These are phyloP conservation scores for Leptoteleia sp. DNA, from an alignment of 1,140 invertebrate species.

Conservation along the genomic window DNA sequence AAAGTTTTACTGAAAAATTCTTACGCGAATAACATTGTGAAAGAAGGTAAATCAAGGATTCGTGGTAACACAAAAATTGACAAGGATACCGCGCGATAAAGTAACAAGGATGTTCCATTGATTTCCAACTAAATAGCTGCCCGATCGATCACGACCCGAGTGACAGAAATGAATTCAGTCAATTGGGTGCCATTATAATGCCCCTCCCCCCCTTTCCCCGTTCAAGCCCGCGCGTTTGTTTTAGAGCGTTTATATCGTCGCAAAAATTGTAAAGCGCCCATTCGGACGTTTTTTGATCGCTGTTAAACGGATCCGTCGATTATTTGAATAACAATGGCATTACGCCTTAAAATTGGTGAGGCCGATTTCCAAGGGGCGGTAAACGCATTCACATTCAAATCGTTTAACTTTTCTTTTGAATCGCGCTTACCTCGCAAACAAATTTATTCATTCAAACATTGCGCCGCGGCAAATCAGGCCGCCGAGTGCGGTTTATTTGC, in stretches of 20 bases:
- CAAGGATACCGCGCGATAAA: slow-evolving; percentile 4
- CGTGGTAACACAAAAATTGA: slow-evolving; percentile 5
- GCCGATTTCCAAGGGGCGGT: slow-evolving; percentile 58
- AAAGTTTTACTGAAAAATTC: too few relatives aligned
- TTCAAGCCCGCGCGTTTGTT: too few relatives aligned
- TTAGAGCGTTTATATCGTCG: too few relatives aligned
- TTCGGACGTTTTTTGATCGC: too few relatives aligned
- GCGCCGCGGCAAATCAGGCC: too few relatives aligned
- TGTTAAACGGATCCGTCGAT: slow-evolving; percentile 37
- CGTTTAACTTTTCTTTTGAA: slow-evolving; percentile 30
- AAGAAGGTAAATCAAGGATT: too few relatives aligned
- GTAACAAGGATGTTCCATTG: slow-evolving; percentile 4
- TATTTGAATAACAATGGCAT: slow-evolving; percentile 79
- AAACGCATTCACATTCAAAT: slow-evolving; percentile 72
- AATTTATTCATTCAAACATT: slow-evolving; percentile 62
- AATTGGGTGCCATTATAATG: too few relatives aligned
- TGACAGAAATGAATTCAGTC: too few relatives aligned
- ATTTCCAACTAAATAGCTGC: slow-evolving; percentile 28
- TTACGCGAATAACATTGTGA: too few relatives aligned
- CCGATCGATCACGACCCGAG: slow-evolving; percentile 37
- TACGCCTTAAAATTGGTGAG: slow-evolving; percentile 55
- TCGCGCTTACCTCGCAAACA: slow-evolving; percentile 71
- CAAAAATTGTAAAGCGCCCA: too few relatives aligned
- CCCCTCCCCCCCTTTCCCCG: too few relatives aligned
- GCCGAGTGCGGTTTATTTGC: too few relatives aligned